phyloP scores from a whole-genome alignment of 2,797 vertebrate genomes.

The Synaphobranchus kaupii region DNA sequence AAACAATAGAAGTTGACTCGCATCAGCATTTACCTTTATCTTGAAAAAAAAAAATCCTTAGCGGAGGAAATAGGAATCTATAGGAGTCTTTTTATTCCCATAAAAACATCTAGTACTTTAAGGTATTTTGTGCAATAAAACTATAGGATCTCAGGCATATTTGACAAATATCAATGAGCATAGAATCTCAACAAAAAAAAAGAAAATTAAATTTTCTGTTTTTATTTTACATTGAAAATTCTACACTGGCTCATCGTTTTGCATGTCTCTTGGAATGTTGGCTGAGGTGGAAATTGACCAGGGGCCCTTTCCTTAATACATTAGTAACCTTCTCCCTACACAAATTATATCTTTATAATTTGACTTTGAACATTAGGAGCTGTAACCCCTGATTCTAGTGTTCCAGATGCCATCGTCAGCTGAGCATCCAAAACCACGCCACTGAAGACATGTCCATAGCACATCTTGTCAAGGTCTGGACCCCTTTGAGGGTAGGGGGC shows the following conservation, averaged over 20 bases:
- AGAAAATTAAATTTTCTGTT: neutral
- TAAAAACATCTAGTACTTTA: neutral
- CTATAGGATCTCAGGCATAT: neutral
- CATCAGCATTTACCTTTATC: neutral
- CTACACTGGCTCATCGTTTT: neutral
- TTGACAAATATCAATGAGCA: neutral
- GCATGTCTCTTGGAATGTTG: neutral
- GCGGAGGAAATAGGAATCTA: neutral
- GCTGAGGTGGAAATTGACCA: neutral
- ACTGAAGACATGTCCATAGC: neutral
- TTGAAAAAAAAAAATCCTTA: neutral
- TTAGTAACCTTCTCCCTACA: neutral
- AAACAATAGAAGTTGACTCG: neutral
- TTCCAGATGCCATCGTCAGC: neutral
- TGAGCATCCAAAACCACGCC: neutral
- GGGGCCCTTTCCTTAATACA: neutral
- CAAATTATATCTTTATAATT: neutral
- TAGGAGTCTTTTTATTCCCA: neutral
- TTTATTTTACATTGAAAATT: neutral
- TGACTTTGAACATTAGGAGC: neutral
- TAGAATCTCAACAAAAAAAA: neutral
- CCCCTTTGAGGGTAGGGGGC: neutral
- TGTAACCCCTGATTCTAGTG: neutral
- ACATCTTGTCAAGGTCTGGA: neutral
- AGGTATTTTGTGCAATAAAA: neutral